Evolutionary conservation across 2,797 vertebrate genomes (phyloP), one percentile per base, ranked within the genome.

Genomic region (Leptatherina wallacei): DNA sequence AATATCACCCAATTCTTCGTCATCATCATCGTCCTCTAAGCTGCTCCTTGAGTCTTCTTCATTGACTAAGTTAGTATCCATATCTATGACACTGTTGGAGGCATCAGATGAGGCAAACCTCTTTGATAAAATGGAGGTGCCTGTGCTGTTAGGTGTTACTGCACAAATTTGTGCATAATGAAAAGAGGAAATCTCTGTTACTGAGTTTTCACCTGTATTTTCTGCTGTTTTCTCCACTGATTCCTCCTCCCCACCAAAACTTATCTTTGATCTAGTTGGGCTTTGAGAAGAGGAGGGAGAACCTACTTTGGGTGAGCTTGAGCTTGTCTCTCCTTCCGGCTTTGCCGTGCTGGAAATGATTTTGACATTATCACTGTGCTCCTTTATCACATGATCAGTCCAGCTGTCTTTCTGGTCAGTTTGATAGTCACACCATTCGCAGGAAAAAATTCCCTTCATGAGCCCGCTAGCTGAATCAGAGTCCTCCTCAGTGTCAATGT

Each of bases 391-490:
- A 80, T 99, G 97, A 88, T 96, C 94, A 78, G 96, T 98, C 96
- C 98, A 98, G 81, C 95, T 95, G 67, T 97, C 96, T 80, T 97
- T 95, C 88, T 96, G 94, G 80, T 96, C 95, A 11, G 97, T 98
- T 93, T 99, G 96, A 88, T 97, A 99, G 71, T 96, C 96, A 84
- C 98, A 99, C 98, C 98, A 99, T 83, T 99, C 97, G 47, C 98
- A 99, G 81, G 96, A 96, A 73, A 98, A 99, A 61, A 95, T 97
- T 72, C 97, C 97, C 77, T 95, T 95, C 33, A 79, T 22, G 7
- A 81, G 73, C 38, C 62, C 77, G 72, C 92, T 93, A 8, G 93
- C 85, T 69, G 96, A 94, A 83, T 97, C 95, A 29, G 94, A 89
- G 55, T 96, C 95, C 84, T 95, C 93, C 58, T 94, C 78, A 8